Conservation (phyloP, 2,797 vertebrate genomes). For the Myripristis jacobus region DNA sequence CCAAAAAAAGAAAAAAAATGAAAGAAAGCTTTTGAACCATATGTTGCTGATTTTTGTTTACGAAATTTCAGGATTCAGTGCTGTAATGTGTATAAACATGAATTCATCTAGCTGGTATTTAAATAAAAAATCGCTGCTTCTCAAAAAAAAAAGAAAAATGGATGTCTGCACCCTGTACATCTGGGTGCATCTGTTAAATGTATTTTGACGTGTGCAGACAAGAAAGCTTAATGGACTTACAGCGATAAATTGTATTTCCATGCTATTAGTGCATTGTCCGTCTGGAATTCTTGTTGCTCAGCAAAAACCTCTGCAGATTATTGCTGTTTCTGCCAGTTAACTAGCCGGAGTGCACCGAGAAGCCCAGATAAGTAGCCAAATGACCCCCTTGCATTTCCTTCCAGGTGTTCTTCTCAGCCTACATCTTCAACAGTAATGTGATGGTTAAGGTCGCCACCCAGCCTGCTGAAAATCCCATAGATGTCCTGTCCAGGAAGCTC, state of each 20-base stretch:
- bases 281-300: too few relatives aligned
- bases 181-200: too few relatives aligned
- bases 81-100: neutral
- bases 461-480: conserved; percentile 97
- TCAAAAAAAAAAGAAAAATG: too few relatives aligned
- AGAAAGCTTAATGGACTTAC: too few relatives aligned
- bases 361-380: neutral
- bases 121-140: too few relatives aligned
- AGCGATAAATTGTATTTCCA: too few relatives aligned
- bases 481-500: conserved; percentile 96
- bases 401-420: conserved; percentile 99
- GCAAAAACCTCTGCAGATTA: too few relatives aligned
- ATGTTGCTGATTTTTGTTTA: neutral
- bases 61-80: neutral
- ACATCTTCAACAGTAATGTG: conserved; percentile 99
- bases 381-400: neutral
- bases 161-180: too few relatives aligned
- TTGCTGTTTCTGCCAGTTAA: too few relatives aligned
- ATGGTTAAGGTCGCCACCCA: conserved; percentile 99
- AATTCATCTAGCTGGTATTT: too few relatives aligned
- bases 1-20: neutral
- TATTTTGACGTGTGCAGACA: too few relatives aligned
- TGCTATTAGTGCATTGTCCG: too few relatives aligned
- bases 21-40: neutral
- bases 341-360: neutral